Percentiles rank a stretch among this genome's conserved stretches.
These are phyloP conservation scores for Zaprionus capensis DNA, from an alignment of 1,140 invertebrate species.

Conservation along the genomic window DNA sequence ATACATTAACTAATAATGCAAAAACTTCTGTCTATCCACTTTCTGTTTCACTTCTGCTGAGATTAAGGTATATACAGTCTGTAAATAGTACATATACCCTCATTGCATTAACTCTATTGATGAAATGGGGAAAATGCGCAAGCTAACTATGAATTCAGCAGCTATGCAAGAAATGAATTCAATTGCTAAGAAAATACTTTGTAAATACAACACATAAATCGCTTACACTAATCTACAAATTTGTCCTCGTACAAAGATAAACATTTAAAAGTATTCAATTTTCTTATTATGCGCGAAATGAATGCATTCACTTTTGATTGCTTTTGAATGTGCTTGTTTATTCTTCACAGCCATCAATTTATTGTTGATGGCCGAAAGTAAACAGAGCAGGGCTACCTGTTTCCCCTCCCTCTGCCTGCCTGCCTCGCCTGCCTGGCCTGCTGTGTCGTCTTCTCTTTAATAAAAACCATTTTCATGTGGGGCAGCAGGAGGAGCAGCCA, in stretches of 20 bases:
- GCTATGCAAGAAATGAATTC: no score
- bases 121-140: no score
- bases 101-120: no score
- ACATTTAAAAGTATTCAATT: constrained; percentile 11
- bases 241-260: not conserved
- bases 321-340: constrained; percentile 25
- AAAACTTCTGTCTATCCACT: no score
- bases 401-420: not conserved
- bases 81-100: no score
- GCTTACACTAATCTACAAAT: not conserved
- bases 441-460: constrained; percentile 68
- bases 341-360: constrained; percentile 44
- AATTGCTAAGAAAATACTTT: no score
- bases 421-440: constrained; percentile 27
- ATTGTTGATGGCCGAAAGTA: constrained; percentile 42
- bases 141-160: no score
- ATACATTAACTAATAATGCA: no score
- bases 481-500: constrained; percentile 12
- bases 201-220: not conserved
- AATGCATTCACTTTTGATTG: constrained; percentile 31
- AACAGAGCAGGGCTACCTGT: constrained; percentile 18
- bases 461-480: constrained; percentile 81
- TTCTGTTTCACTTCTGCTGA: no score
- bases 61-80: no score
- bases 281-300: constrained; percentile 9